Percentiles rank a stretch among this genome's conserved stretches.
phyloP scores from a whole-genome alignment of 2,113 vertebrate genomes.

The Mormyrus lacerda region DNA sequence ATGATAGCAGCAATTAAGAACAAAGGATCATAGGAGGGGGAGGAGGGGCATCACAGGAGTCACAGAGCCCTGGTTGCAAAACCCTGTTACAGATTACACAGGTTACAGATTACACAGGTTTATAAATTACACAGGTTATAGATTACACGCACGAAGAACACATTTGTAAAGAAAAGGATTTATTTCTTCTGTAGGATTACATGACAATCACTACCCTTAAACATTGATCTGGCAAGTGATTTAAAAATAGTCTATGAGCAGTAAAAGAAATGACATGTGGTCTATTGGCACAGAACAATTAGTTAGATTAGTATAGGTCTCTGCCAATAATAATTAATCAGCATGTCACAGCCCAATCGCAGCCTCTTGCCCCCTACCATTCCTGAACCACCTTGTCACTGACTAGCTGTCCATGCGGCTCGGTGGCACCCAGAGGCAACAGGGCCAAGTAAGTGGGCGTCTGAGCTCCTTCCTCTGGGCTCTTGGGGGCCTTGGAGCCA shows the following conservation, averaged over 20 bases:
- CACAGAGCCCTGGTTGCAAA: background rate
- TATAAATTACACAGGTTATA: background rate
- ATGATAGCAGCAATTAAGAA: background rate
- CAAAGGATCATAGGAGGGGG: background rate
- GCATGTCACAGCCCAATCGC: background rate
- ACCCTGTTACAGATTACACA: background rate
- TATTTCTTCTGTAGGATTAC: background rate
- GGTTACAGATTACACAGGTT: too few species aligned
- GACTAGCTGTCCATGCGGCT: constrained; percentile 45
- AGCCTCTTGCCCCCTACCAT: constrained; percentile 30
- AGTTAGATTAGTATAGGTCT: background rate
- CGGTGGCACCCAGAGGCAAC: constrained; percentile 33
- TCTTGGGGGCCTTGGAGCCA: constrained; percentile 38
- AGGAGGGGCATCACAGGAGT: background rate
- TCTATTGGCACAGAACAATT: background rate
- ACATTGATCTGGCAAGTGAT: background rate
- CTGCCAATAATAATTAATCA: background rate
- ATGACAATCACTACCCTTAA: background rate
- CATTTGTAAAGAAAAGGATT: background rate
- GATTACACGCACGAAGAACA: background rate
- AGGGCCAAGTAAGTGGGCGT: constrained; percentile 44
- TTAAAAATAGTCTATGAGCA: background rate
- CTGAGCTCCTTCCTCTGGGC: constrained; percentile 43
- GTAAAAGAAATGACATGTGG: background rate
- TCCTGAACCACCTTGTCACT: constrained; percentile 40